phyloP scores from a whole-genome alignment of 1,140 invertebrate genomes.

The Camponotus floridanus region DNA sequence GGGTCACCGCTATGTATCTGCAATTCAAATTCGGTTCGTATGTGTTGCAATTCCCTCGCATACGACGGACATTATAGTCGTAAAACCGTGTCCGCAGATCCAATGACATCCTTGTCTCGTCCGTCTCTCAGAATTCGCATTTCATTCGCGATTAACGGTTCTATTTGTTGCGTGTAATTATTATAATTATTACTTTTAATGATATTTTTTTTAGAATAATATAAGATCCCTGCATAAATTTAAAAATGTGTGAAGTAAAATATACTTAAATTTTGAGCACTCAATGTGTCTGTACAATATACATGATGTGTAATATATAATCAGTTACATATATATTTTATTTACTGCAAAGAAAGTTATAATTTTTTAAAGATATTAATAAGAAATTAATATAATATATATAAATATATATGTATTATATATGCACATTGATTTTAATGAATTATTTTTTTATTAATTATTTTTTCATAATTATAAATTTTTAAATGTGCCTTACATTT shows the following conservation, averaged over 20 bases:
- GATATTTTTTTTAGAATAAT: background rate
- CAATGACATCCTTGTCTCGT: background rate
- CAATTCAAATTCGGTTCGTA: constrained; percentile 77
- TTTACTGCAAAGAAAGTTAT: background rate
- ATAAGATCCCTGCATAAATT: background rate
- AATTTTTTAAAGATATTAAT: background rate
- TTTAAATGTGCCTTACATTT: background rate
- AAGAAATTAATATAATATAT: background rate
- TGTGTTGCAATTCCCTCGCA: constrained; percentile 37
- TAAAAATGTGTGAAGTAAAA: background rate
- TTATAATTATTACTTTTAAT: background rate
- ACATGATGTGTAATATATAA: background rate
- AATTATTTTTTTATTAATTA: background rate
- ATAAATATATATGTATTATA: background rate
- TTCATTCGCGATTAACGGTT: background rate
- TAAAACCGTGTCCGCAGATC: constrained; percentile 23
- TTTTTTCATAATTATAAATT: background rate
- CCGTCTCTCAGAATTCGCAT: background rate
- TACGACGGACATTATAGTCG: constrained; percentile 20
- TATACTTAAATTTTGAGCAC: background rate
- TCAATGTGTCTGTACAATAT: background rate
- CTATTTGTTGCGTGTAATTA: background rate
- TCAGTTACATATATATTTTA: background rate
- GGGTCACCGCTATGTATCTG: constrained; percentile 99
- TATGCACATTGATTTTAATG: background rate